These are phyloP conservation scores for Ypsolopha scabrella DNA, from an alignment of 2,888 invertebrate species.

Conservation along the genomic window DNA sequence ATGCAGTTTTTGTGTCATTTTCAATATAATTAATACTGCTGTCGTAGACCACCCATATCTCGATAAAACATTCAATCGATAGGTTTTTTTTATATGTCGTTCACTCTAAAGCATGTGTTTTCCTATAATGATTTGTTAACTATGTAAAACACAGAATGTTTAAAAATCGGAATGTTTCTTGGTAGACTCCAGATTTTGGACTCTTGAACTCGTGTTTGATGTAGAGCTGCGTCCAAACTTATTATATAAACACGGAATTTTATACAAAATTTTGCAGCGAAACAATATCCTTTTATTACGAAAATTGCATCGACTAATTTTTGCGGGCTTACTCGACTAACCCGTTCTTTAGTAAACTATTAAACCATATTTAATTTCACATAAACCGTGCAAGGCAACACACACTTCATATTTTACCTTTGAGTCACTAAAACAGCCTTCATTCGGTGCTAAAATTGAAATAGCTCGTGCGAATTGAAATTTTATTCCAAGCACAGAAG, in stretches of 20 bases:
- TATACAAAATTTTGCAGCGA: neutral
- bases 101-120: too few species aligned
- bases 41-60: too few species aligned
- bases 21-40: too few species aligned
- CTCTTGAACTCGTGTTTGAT: neutral
- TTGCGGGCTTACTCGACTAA: conserved; percentile 24
- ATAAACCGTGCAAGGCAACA: conserved; percentile 53
- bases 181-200: neutral
- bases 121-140: too few species aligned
- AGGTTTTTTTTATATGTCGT: too few species aligned
- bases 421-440: conserved; percentile 25
- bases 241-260: neutral
- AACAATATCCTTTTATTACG: conserved; percentile 12
- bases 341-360: conserved; percentile 53
- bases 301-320: conserved; percentile 34
- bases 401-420: conserved; percentile 47
- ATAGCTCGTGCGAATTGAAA: conserved; percentile 17
- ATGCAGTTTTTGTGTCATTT: too few species aligned
- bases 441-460: conserved; percentile 30
- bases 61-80: too few species aligned
- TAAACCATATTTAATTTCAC: conserved; percentile 60
- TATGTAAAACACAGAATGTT: neutral
- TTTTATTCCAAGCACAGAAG: conserved; percentile 35
- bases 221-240: neutral
- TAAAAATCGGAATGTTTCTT: neutral